Conservation (phyloP, 92 coral and sea anemone species). For the Porites divaricata region DNA sequence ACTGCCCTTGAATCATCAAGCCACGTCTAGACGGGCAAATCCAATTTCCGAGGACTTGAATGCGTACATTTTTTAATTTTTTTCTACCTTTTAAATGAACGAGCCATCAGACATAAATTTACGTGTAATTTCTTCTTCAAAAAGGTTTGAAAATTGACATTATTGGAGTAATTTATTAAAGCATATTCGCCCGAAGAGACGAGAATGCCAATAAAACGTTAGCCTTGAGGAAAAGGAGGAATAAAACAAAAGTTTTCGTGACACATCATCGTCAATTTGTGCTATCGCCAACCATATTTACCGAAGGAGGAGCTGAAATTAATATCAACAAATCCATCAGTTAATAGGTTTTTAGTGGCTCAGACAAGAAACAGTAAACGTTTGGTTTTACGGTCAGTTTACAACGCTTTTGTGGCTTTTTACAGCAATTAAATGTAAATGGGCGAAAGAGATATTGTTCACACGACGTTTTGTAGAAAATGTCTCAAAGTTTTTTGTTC, state of each 20-base stretch:
- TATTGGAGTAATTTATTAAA: not conserved
- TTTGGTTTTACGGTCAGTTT: conserved; percentile 73
- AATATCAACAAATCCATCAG: conserved; percentile 80
- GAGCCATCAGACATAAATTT: conserved; percentile 14
- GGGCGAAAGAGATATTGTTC: conserved; percentile 44
- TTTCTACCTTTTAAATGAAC: conserved; percentile 23
- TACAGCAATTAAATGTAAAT: conserved; percentile 69
- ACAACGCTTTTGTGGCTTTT: conserved; percentile 65
- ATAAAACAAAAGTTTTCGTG: conserved; percentile 25
- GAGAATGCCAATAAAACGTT: conserved; percentile 39
- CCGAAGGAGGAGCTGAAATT: conserved; percentile 65
- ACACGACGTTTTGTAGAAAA: not conserved
- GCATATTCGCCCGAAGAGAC: not conserved
- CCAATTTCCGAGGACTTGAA: conserved; percentile 35
- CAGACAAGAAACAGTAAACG: conserved; percentile 66
- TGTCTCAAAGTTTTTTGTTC: conserved; percentile 5
- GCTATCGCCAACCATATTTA: conserved; percentile 64
- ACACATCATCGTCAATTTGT: conserved; percentile 25
- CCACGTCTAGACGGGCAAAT: conserved; percentile 23
- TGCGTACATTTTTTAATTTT: conserved; percentile 7
- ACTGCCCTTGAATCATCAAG: not conserved
- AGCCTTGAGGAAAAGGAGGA: conserved; percentile 12
- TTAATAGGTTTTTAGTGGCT: conserved; percentile 77
- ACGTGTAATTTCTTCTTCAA: conserved; percentile 16
- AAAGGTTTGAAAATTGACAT: conserved; percentile 33